phyloP scores from a whole-genome alignment of 1,140 invertebrate genomes.

The Maniola jurtina region DNA sequence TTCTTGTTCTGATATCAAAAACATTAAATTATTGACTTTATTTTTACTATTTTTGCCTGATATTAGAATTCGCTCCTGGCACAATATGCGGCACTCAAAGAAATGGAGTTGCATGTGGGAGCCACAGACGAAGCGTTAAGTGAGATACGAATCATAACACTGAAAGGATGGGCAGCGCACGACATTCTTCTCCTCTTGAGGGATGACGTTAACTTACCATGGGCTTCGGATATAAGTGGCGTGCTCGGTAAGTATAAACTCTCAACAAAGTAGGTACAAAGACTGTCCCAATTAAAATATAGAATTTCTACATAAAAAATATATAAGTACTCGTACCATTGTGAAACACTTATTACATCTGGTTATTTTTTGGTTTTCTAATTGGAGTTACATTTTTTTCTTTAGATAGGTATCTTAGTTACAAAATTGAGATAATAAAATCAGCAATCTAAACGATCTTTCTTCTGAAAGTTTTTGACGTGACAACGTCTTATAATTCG shows the following conservation, averaged over 20 bases:
- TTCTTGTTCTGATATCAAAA: no score
- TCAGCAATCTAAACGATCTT: no score
- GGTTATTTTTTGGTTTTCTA: no score
- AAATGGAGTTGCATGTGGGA: conserved; percentile 50
- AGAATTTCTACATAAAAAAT: no score
- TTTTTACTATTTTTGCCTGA: background rate
- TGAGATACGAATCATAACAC: conserved; percentile 54
- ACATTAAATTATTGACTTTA: background rate
- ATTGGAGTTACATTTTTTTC: no score
- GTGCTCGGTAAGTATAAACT: conserved; percentile 47
- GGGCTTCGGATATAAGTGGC: conserved; percentile 50
- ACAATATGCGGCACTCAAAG: conserved; percentile 50
- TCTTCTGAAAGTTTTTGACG: no score
- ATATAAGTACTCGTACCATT: no score
- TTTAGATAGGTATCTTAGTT: no score
- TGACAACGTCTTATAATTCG: no score
- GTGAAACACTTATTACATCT: no score
- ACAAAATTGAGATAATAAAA: no score
- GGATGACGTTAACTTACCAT: conserved; percentile 47
- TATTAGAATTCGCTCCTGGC: conserved; percentile 57
- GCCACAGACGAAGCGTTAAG: conserved; percentile 41
- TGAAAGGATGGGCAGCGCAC: conserved; percentile 60
- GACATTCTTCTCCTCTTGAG: conserved; percentile 59
- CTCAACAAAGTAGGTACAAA: background rate
- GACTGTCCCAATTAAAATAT: no score